Base-by-base conservation (phyloP, 2,888 invertebrate genomes). In the Tinea pellionella region DNA sequence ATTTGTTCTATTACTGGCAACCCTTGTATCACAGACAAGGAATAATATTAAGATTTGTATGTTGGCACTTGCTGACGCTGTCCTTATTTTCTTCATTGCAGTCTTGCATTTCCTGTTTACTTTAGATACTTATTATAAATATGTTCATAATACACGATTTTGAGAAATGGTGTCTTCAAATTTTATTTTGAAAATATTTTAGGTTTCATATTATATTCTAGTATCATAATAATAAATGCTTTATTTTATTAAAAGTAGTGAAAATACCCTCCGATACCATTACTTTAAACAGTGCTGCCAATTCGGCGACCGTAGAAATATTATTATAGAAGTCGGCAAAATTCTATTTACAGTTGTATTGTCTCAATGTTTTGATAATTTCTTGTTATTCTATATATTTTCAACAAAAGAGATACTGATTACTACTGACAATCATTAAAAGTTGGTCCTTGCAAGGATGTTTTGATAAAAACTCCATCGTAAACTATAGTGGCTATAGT, bases 1-100 rank as follows among this genome's bases (percentile, higher is more conserved):
- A 24, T 24, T 24, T 24, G 6, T 24, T 24, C 2, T 24, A 6
- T 53, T 12, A 8, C 24, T 53, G 24, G 53, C 24, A 53, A 53
- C 53, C 1, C 2, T 53, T 2, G 6, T 24, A 19, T 53, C 64
- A 62, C n/a, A n/a, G n/a, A n/a, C n/a, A n/a, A n/a, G n/a, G n/a
- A n/a, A n/a, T n/a, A n/a, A n/a, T n/a, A n/a, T n/a, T n/a, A n/a
- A n/a, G n/a, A n/a, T 65, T 62, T 56, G 62, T 56, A 68, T 65
- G 65, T 80, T 87, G 86, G 86, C 77, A 76, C 66, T 63, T 82
- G 84, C 84, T 87, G 86, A 87, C 86, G 86, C 86, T 79, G 72
- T 70, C 74, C 66, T 67, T 72, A 64, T 66, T 42, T 41, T 41
- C 16, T 18, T 15, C n/a, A 9, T n/a, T 37, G 30, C 16, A 51